Conservation (phyloP, 2,113 vertebrate genomes). For the Tiliqua scincoides region DNA sequence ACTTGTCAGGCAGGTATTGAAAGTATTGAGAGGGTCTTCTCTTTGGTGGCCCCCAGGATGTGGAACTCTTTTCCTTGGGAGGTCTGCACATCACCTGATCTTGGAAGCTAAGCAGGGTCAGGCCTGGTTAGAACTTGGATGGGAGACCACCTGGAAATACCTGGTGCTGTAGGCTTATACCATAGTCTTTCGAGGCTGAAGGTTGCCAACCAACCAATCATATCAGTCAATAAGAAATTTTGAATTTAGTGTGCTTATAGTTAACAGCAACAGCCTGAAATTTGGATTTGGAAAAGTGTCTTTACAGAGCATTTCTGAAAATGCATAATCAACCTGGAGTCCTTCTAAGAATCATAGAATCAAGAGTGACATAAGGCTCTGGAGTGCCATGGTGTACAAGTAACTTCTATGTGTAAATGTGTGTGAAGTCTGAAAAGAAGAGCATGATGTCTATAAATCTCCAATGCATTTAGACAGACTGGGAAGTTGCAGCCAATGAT, state of each 20-base stretch:
- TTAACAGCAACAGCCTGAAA: constrained; percentile 52
- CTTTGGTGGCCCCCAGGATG: no score
- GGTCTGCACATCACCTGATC: no score
- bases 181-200: no score
- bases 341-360: constrained; percentile 18
- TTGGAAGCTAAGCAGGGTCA: no score
- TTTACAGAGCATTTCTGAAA: constrained; percentile 50
- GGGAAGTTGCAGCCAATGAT: background rate
- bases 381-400: background rate
- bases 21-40: background rate
- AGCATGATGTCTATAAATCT: background rate
- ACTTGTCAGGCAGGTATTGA: background rate
- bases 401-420: background rate
- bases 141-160: no score
- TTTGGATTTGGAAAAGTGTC: constrained; percentile 17
- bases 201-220: no score
- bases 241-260: constrained; percentile 5
- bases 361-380: background rate
- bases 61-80: no score
- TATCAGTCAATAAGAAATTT: constrained; percentile 51
- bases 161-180: no score
- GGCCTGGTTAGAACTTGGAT: no score
- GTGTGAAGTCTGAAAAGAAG: background rate
- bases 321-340: constrained; percentile 48
- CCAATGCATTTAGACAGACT: no score